Percentiles rank a stretch among this genome's conserved stretches.
phyloP scores from a whole-genome alignment of 2,113 vertebrate genomes.

The Burhinus bistriatus region DNA sequence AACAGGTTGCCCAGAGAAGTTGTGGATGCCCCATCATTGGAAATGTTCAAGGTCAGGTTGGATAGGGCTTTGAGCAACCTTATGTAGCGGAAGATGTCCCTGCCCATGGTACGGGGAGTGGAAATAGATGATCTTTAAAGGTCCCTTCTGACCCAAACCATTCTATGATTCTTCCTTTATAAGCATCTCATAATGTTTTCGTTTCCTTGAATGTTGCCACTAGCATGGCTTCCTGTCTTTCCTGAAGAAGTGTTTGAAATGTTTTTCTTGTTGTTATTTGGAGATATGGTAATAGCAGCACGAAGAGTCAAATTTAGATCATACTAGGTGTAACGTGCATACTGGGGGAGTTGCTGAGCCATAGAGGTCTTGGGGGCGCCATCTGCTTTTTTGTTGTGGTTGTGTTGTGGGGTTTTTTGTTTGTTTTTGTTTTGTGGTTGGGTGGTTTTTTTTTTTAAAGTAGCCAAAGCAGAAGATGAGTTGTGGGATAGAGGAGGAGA shows the following conservation, averaged over 20 bases:
- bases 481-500: not conserved
- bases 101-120: rapidly evolving
- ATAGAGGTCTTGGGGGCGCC: not conserved
- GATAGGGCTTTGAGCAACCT: not conserved
- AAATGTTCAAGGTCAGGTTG: not conserved
- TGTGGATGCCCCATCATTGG: not conserved
- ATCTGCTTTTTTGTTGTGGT: not conserved
- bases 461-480: not conserved
- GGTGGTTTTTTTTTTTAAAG: not conserved
- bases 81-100: not conserved
- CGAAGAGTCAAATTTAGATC: not conserved
- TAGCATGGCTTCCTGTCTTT: not conserved
- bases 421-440: too few species aligned
- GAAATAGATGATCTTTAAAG: not conserved
- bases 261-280: not conserved
- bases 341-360: not conserved
- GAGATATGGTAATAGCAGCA: not conserved
- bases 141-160: not conserved
- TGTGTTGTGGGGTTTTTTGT: not conserved
- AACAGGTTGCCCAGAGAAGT: not conserved
- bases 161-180: not conserved
- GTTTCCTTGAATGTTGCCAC: not conserved
- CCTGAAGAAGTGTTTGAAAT: not conserved
- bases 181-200: not conserved
- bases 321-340: not conserved